Evolutionary conservation across 2,888 invertebrate species (phyloP).

Genomic region (Metallyticus violacea): DNA sequence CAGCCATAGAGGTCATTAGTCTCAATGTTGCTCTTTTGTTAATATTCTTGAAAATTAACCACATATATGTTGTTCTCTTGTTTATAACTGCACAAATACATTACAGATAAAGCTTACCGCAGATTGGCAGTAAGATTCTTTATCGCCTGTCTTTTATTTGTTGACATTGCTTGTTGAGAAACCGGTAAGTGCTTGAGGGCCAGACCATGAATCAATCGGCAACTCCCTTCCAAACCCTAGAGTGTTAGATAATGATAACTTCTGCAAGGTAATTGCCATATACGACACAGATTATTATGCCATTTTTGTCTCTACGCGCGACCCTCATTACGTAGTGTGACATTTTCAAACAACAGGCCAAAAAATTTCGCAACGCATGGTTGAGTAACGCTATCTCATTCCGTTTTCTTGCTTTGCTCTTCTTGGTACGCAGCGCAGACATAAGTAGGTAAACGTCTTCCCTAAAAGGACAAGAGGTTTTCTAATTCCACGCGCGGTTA

Average conservation of each 20-base stretch:
- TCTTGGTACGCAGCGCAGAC: not conserved
- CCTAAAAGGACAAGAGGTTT: constrained; percentile 14
- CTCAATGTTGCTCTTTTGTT: not conserved
- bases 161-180: not conserved
- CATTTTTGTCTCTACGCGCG: no score
- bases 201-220: not conserved
- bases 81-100: no score
- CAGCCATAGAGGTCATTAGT: not conserved
- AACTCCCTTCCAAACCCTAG: no score
- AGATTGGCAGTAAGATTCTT: not conserved
- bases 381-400: not conserved
- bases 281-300: no score
- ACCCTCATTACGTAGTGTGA: not conserved
- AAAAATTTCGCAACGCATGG: constrained; percentile 5
- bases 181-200: not conserved
- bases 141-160: not conserved
- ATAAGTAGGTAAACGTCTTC: constrained; percentile 17
- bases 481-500: constrained; percentile 4
- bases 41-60: not conserved
- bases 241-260: not conserved
- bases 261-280: not conserved
- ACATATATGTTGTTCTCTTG: not conserved
- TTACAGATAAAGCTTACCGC: no score
- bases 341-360: not conserved
- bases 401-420: not conserved